Evolutionary conservation across 1,140 invertebrate species (phyloP), one percentile per base, ranked within the genome.

Genomic region (Ruditapes philippinarum): DNA sequence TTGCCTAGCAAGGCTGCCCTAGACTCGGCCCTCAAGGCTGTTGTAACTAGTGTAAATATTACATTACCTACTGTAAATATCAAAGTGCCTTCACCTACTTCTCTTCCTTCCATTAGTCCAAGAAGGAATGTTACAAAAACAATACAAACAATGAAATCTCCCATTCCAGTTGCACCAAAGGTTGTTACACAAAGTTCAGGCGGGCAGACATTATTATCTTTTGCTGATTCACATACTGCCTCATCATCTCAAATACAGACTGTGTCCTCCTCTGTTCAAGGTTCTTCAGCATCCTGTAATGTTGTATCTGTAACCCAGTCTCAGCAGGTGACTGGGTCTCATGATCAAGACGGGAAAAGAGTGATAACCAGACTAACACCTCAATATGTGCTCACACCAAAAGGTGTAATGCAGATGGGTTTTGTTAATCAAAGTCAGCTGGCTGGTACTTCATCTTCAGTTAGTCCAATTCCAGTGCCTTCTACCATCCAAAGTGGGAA

Each of bases 1-100:
- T 38, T 89, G 42, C 87, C 87, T 7, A 89, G 87, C 54, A 89
- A 89, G 57, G 87, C 87, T 54, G 87, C 70, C 14, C 76, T 89
- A 40, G 87, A 89, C 40, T 89, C 79, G 0, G 87, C 87, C 11
- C 79, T 89, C 0, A 82, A 89, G 65, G 87, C 87, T 17, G 87
- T 89, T 28, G 87, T 89, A 38, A 89, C 87, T 19, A 89, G 87
- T 73, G 87, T 89, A n/a, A 89, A 83, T 57, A 91, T 91, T 3
- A 91, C 88, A 19, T 86, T 93, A 1, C 92, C 92, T 17, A 93
- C 94, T 33, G 93, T 91, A 31, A 86, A 92, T 83, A 93, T 94
- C 54, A 94, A 93, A 89, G 91, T 94, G 31, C 92, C 94, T 42
- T 91, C 94, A 14, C 92, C 94, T 17, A 90, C 89, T 9, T 92